Percentiles rank a stretch among this genome's conserved stretches.
phyloP scores from a whole-genome alignment of 2,888 invertebrate species.

The Ceratothoa steindachneri region DNA sequence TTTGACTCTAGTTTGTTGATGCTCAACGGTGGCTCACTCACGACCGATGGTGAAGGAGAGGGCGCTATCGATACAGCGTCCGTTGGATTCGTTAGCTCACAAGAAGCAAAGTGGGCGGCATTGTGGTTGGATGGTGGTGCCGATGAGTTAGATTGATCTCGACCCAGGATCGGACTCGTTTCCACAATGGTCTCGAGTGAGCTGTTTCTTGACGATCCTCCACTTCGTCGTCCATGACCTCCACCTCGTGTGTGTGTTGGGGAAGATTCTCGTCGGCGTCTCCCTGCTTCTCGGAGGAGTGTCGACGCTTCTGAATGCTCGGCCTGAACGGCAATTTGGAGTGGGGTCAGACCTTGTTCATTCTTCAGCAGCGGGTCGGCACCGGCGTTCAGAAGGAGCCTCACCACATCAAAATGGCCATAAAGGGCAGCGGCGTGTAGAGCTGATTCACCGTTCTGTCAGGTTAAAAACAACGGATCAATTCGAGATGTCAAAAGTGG shows the following conservation, averaged over 20 bases:
- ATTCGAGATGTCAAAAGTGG: neutral
- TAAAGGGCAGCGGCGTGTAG: constrained; percentile 89
- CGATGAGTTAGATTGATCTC: constrained; percentile 9
- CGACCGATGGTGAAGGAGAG: constrained; percentile 44
- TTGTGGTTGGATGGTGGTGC: neutral
- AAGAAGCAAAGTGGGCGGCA: constrained; percentile 20
- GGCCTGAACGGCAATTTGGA: constrained; percentile 85
- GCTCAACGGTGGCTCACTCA: constrained; percentile 40
- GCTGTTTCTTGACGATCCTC: constrained; percentile 41
- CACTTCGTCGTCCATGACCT: constrained; percentile 24
- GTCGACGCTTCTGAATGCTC: constrained; percentile 49
- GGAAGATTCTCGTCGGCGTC: constrained; percentile 26
- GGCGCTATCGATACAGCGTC: constrained; percentile 42
- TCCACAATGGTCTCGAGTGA: constrained; percentile 45
- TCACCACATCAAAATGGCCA: constrained; percentile 80
- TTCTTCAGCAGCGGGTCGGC: constrained; percentile 86
- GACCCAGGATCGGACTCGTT: constrained; percentile 34
- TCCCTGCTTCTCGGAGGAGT: constrained; percentile 31
- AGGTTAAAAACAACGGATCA: neutral
- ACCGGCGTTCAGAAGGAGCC: constrained; percentile 73
- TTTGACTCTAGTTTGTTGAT: constrained; percentile 24
- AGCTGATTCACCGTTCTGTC: constrained; percentile 65
- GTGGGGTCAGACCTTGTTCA: constrained; percentile 79
- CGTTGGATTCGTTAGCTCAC: constrained; percentile 42
- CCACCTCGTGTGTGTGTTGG: neutral